Evolutionary conservation across 2,888 invertebrate genomes (phyloP), one percentile per base, ranked within the genome.

Genomic region (Pterostichus niger): DNA sequence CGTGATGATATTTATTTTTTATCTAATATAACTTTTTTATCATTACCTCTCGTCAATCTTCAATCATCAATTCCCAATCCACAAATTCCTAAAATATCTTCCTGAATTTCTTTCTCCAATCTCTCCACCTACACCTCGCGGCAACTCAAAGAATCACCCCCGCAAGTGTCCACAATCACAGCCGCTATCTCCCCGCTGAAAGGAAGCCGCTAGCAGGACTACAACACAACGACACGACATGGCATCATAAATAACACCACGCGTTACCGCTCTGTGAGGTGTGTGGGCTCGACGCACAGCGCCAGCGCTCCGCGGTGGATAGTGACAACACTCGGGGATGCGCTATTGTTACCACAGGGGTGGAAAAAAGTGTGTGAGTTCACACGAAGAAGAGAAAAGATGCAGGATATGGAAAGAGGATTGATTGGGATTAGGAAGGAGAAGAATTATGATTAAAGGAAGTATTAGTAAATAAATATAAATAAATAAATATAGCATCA

Each of bases 231-330:
- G 13, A 52, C 52, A 52, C 52, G 13, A 52, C 40, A 52, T 52
- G 52, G n/a, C 52, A 52, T 52, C 52, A 52, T 52, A 52, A 52
- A 52, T 52, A 52, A 52, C 52, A n/a, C 10, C 52, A 5, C 10
- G 52, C n/a, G 52, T 52, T 52, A 52, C 52, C 52, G n/a, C 52
- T 52, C 13, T 13, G 52, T 52, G 52, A 52, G 52, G 52, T 52
- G 52, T 52, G 52, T 52, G 52, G 52, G 52, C 52, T 24, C 24
- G 24, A 3, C 24, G 24, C 24, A 24, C 24, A 24, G 24, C 24
- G 3, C 24, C 24, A 24, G 24, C 24, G 24, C 24, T 24, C 52
- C 52, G 5, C 10, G 13, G 46, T 46, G 46, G 46, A 46, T 52
- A 13, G 52, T 52, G 52, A 52, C 52, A 52, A 52, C 52, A 52